Conservation (phyloP, 2,113 vertebrate species). For the Chaetorhynchus papuensis region DNA sequence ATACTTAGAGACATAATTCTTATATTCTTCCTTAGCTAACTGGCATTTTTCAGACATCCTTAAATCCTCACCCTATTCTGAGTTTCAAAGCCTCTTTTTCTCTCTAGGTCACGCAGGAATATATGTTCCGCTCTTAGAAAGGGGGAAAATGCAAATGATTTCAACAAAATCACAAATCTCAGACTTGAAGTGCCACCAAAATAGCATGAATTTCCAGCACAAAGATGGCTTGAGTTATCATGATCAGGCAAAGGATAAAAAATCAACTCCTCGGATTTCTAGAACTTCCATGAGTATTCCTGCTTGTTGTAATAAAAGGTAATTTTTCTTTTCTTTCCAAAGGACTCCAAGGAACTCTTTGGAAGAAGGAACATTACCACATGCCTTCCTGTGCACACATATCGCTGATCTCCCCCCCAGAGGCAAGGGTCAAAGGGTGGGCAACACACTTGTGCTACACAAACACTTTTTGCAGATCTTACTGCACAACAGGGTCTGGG, state of each 20-base stretch:
- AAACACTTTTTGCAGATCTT: neutral
- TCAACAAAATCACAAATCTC: neutral
- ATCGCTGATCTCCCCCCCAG: neutral
- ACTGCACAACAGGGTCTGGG: neutral
- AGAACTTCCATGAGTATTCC: neutral
- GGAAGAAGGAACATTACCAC: neutral
- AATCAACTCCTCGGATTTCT: neutral
- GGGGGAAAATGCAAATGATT: neutral
- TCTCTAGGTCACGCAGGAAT: neutral
- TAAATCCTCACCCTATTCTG: neutral
- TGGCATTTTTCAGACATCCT: neutral
- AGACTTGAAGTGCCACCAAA: neutral
- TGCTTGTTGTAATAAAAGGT: neutral
- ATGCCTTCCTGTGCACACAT: fast-evolving
- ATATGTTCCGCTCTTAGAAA: neutral
- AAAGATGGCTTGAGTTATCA: neutral
- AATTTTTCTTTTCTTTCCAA: neutral
- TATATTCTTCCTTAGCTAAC: neutral
- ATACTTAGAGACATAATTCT: neutral
- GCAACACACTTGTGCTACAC: too few species aligned
- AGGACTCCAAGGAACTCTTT: neutral
- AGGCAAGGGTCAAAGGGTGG: neutral
- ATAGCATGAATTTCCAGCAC: neutral
- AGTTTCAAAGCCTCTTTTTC: neutral
- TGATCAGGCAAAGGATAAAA: neutral